Evolutionary conservation across 2,797 vertebrate species (phyloP), one percentile per base, ranked within the genome.

Genomic region (Darevskia mixta): DNA sequence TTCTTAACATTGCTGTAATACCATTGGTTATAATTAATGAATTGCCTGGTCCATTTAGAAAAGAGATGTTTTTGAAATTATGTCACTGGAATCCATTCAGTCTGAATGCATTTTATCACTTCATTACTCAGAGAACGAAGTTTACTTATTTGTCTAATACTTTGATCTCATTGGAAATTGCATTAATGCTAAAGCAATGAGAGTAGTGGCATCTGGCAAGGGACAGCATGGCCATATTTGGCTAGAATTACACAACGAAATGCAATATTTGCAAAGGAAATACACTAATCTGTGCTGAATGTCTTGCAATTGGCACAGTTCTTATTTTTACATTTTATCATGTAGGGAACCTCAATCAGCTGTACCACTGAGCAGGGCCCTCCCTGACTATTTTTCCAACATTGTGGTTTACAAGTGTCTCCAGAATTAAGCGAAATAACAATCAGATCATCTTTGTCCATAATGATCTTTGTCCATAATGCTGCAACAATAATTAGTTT

Each of bases 31-130:
- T 23, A 85, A 41, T 61, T 35, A 73, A 25, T 38, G n/a, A 75
- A 85, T 38, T 58, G 32, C 25, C 49, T 84, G 23, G 11, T 38
- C 82, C 45, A 20, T 27, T 82, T 84, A 17, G 11, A 73, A 75
- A 73, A 20, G 0, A 49, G 73, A 71, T 85, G 45, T 8, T 92
- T 91, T 89, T 90, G 35, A 35, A 77, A 17, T 86, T 64, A 61
- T 8, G 11, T 8, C 32, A 3, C 13, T 72, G 9, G 83, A 82
- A 35, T 13, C 29, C 8, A 32, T 75, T 55, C 25, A 8, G 80
- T 85, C 32, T 25, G 29, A 41, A 66, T 32, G 38, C 29, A 25
- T 4, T 18, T 10, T 38, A 41, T 0, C 79, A 79, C 41, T 55
- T 23, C 15, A 1, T 35, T 89, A 80, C 72, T 66, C n/a, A 38